phyloP scores from a whole-genome alignment of 2,113 vertebrate genomes.

The Nesoenas mayeri region DNA sequence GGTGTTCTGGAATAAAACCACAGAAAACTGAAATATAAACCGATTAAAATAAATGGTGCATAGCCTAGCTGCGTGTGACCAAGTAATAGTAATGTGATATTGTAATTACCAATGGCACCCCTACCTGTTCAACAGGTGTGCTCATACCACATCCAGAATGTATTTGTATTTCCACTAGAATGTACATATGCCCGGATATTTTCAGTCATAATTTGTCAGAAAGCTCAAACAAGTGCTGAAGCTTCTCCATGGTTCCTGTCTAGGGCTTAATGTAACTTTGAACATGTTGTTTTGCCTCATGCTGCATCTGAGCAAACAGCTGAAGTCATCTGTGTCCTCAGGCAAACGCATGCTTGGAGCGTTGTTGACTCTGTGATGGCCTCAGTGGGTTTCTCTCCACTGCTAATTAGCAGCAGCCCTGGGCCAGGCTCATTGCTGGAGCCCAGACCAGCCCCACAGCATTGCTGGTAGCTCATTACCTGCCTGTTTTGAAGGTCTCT shows the following conservation, averaged over 20 bases:
- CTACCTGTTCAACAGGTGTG: neutral
- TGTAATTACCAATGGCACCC: neutral
- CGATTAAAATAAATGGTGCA: neutral
- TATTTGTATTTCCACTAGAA: neutral
- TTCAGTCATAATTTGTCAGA: neutral
- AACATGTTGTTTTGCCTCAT: neutral
- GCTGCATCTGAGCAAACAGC: neutral
- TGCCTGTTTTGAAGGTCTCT: neutral
- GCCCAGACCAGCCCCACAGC: neutral
- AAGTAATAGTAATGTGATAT: neutral
- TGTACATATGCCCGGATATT: neutral
- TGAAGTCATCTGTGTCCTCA: neutral
- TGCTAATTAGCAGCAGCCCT: neutral
- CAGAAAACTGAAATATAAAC: neutral
- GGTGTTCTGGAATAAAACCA: neutral
- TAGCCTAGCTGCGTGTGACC: neutral
- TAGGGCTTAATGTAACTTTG: neutral
- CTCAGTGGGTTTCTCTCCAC: neutral
- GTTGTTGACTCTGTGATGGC: neutral
- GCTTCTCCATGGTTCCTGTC: neutral
- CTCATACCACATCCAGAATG: neutral
- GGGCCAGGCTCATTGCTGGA: neutral
- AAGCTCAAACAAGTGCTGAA: neutral
- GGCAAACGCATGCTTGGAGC: rapidly evolving
- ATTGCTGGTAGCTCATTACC: neutral